A percentile compares a stretch with the other conserved stretches of the same genome.
Evolutionary conservation across 1,140 invertebrate genomes (phyloP).

Genomic region (Piezodorus guildinii): DNA sequence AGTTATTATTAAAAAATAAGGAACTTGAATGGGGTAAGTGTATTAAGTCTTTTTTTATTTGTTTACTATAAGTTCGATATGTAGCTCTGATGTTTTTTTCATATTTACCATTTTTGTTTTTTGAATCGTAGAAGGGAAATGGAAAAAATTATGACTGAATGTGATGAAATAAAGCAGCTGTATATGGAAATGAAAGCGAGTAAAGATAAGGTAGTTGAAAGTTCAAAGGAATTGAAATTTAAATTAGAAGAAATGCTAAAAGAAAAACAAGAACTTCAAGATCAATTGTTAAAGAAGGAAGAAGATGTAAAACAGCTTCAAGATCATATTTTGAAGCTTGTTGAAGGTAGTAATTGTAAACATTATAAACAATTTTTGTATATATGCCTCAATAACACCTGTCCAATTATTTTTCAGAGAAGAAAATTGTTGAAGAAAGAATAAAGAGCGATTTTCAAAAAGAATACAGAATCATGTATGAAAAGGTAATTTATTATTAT

Average conservation of each 20-base stretch:
- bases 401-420: too few relatives aligned
- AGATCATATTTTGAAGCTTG: constrained; percentile 11
- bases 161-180: constrained; percentile 17
- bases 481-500: neutral
- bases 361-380: too few relatives aligned
- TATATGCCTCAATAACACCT: too few relatives aligned
- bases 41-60: neutral
- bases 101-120: too few relatives aligned
- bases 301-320: constrained; percentile 9
- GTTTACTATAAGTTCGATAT: too few relatives aligned
- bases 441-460: too few relatives aligned
- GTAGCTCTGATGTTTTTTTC: too few relatives aligned
- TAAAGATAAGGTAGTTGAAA: constrained; percentile 4
- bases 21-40: constrained; percentile 18
- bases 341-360: neutral
- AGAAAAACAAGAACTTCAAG: constrained; percentile 3
- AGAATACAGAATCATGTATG: neutral
- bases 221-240: constrained; percentile 17
- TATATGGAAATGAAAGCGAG: constrained; percentile 14
- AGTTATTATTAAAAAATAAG: constrained; percentile 13
- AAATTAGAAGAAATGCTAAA: constrained; percentile 5
- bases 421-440: too few relatives aligned
- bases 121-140: constrained; percentile 2
- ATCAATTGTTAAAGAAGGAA: constrained; percentile 10
- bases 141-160: constrained; percentile 13